A percentile compares a stretch with the other conserved stretches of the same genome.
Conservation (phyloP, 2,797 vertebrate genomes). For the Jordanella pulchra region DNA sequence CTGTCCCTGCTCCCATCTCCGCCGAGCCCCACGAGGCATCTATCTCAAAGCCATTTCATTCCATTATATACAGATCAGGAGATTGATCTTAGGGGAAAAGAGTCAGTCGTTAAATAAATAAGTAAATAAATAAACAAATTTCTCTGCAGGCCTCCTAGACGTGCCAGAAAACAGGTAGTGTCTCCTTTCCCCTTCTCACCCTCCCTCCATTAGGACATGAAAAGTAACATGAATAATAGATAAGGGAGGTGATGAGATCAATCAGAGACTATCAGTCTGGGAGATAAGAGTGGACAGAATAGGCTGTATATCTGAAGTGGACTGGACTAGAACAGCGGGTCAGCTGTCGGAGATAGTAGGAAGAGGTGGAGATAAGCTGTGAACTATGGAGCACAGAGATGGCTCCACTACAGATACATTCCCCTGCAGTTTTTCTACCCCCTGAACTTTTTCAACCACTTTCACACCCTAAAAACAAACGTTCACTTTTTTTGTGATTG, state of each 20-base stretch:
- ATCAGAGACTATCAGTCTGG: slow-evolving; percentile 73
- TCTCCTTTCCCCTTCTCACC: slow-evolving; percentile 55
- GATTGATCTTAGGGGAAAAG: slow-evolving; percentile 82
- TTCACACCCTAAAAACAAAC: neutral
- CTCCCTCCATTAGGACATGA: slow-evolving; percentile 65
- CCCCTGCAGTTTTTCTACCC: neutral
- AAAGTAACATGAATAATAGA: slow-evolving; percentile 76
- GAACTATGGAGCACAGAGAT: slow-evolving; percentile 32
- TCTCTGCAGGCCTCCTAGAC: slow-evolving; percentile 26
- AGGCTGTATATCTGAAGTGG: slow-evolving; percentile 55
- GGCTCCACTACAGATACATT: neutral
- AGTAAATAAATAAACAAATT: slow-evolving; percentile 81
- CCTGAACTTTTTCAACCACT: neutral
- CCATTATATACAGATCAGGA: slow-evolving; percentile 93
- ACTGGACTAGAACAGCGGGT: slow-evolving; percentile 51
- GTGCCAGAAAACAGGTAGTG: slow-evolving; percentile 61
- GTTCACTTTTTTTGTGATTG: neutral
- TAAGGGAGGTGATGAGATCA: slow-evolving; percentile 73
- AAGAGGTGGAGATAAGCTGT: slow-evolving; percentile 55
- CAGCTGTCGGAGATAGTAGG: slow-evolving; percentile 58
- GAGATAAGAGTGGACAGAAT: slow-evolving; percentile 71
- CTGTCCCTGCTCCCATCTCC: slow-evolving; percentile 88
- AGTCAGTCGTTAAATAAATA: slow-evolving; percentile 87
- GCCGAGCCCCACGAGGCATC: slow-evolving; percentile 86
- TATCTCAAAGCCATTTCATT: slow-evolving; percentile 88